Base-by-base conservation (phyloP, 2,797 vertebrate genomes). In the Chelonia mydas region DNA sequence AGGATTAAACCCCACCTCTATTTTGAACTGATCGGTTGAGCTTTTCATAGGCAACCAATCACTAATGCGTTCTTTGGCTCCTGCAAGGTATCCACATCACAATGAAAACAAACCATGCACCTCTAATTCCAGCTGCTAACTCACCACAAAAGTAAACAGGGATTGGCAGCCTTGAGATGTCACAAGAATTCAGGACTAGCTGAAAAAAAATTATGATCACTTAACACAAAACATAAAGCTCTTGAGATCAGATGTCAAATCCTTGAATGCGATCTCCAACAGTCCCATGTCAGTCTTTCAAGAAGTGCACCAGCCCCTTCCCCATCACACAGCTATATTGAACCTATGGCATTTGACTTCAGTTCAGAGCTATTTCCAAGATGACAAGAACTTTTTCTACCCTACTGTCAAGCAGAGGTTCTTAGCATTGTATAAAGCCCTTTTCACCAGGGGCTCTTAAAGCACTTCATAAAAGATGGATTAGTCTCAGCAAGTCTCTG, bases 291-390 rank as follows among this genome's bases (percentile, higher is more conserved):
- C 54, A 54, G 54, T 54, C 79, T 87, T 86, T 94, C 50, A 86
- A 93, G 89, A 89, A 51, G 33, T 17, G 54, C 88, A 84, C 86
- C 93, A 86, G 68, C 49, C 72, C 53, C 86, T 89, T 37, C n/a
- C 84, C 49, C 37, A 37, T 50, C 81, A 54, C 53, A 80, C 91
- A 94, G 87, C 93, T 93, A 84, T 21, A 87, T 13, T 0, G 0
- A 59, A 80, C 95, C 41, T 68, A 57, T 2, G 54, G 81, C 65
- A 84, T 68, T 86, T 92, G 91, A 79, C 93, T 91, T 89, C 59
- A 31, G 76, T 79, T 90, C 92, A 93, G 54, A 95, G 84, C 87
- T 87, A 53, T 86, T 90, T 86, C 86, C 54, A 93, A 28, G 76
- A 54, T 72, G 83, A 86, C 55, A 90, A 57, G 89, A 92, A 92